Percentiles rank a stretch among this genome's conserved stretches.
Conservation (phyloP, 2,113 vertebrate species). For the Thalassarche chlororhynchos region DNA sequence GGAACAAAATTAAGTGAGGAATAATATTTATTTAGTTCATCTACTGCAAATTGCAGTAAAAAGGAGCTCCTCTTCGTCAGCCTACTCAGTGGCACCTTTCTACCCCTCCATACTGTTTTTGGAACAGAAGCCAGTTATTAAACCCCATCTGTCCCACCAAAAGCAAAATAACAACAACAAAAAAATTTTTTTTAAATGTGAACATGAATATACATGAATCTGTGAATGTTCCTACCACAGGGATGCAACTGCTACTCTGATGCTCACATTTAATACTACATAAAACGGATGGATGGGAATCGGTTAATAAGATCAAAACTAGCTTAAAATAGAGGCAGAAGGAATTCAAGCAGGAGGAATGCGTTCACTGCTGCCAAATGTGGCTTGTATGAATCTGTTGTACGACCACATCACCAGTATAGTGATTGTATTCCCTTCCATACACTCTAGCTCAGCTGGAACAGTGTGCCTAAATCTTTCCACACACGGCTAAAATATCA, state of each 20-base stretch:
- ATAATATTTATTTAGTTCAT: not conserved
- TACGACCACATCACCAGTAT: not conserved
- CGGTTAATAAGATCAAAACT: slow-evolving; percentile 20
- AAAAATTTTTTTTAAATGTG: not conserved
- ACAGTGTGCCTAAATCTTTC: not conserved
- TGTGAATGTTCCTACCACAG: not conserved
- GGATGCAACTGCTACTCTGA: not conserved
- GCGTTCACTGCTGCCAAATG: not conserved
- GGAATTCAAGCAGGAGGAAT: slow-evolving; percentile 20
- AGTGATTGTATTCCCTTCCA: not conserved
- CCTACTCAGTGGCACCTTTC: not conserved
- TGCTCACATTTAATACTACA: not conserved
- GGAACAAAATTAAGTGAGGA: not conserved
- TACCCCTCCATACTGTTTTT: not conserved
- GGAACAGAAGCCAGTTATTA: not conserved
- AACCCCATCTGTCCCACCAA: not conserved
- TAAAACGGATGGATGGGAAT: not conserved
- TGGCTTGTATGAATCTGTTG: not conserved
- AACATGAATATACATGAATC: not conserved
- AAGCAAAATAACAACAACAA: not conserved
- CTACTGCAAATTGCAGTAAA: not conserved
- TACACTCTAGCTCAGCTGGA: not conserved
- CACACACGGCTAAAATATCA: not conserved
- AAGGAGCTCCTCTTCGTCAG: not conserved
- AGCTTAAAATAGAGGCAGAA: slow-evolving; percentile 43